Percentiles rank a stretch among this genome's conserved stretches.
Evolutionary conservation across 2,888 invertebrate species (phyloP).

Genomic region (Brassicogethes aeneus): DNA sequence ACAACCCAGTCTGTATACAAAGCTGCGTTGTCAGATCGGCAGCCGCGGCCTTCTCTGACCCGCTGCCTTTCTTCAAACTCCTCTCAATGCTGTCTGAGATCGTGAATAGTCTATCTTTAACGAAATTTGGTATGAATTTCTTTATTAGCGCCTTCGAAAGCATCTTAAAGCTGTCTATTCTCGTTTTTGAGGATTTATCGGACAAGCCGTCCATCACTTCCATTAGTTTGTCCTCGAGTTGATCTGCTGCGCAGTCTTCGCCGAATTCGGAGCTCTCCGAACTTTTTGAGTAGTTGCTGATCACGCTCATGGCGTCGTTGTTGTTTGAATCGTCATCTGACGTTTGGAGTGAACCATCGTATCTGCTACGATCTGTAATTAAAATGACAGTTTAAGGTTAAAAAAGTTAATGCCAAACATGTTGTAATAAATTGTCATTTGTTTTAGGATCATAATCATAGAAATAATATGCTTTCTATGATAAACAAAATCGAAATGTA

Average conservation of each 20-base stretch:
- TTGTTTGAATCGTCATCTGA: constrained; percentile 60
- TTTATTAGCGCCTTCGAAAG: constrained; percentile 68
- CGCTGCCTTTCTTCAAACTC: constrained; percentile 74
- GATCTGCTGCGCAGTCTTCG: constrained; percentile 55
- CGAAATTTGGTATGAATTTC: constrained; percentile 68
- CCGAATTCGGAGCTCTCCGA: constrained; percentile 41
- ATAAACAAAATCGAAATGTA: too few species aligned
- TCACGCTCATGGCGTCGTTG: constrained; percentile 76
- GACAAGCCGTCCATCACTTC: constrained; percentile 81
- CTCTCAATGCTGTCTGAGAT: constrained; percentile 75
- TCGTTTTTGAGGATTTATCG: constrained; percentile 81
- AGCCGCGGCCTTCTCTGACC: constrained; percentile 73
- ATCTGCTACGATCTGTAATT: constrained; percentile 24
- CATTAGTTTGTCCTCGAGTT: constrained; percentile 78
- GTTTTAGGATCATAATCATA: too few species aligned
- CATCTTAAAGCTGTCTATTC: constrained; percentile 61
- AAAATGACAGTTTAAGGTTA: too few species aligned
- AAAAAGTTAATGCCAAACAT: too few species aligned
- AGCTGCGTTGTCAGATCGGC: constrained; percentile 73
- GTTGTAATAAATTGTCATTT: too few species aligned
- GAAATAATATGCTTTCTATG: too few species aligned
- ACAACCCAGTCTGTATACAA: constrained; percentile 71
- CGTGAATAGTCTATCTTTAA: constrained; percentile 67
- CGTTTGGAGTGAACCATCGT: constrained; percentile 34
- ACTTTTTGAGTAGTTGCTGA: constrained; percentile 72